Evolutionary conservation across 1,140 invertebrate genomes (phyloP).

Genomic region (Choristoneura fumiferana): DNA sequence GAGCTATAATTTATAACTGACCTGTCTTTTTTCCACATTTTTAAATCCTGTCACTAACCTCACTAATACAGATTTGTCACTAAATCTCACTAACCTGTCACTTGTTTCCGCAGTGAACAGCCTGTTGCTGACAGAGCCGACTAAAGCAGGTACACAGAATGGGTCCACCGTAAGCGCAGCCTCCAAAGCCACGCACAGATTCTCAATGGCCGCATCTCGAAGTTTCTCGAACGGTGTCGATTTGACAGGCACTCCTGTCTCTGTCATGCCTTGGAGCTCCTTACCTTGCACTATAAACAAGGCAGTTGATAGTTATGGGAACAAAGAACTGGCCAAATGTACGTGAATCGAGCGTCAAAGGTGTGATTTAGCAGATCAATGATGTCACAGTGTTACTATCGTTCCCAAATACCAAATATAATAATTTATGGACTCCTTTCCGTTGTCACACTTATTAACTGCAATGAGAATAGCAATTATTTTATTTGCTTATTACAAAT

Average conservation of each 20-base stretch:
- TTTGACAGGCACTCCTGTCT: conserved; percentile 55
- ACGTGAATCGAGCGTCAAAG: too few relatives aligned
- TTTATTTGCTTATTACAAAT: too few relatives aligned
- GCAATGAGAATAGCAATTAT: too few relatives aligned
- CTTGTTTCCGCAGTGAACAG: conserved; percentile 94
- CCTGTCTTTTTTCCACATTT: too few relatives aligned
- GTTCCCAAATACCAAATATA: too few relatives aligned
- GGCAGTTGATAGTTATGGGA: neutral
- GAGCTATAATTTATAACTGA: too few relatives aligned
- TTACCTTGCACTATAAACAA: conserved; percentile 79
- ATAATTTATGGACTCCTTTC: too few relatives aligned
- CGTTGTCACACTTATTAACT: too few relatives aligned
- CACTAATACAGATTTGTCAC: neutral
- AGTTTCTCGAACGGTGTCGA: conserved; percentile 87
- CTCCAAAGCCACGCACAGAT: conserved; percentile 95
- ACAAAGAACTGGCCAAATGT: neutral
- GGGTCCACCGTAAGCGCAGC: conserved; percentile 92
- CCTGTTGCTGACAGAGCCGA: conserved; percentile 96
- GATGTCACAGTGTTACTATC: too few relatives aligned
- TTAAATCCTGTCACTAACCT: too few relatives aligned
- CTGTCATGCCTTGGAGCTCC: conserved; percentile 63
- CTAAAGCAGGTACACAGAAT: conserved; percentile 95
- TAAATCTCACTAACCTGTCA: conserved; percentile 79
- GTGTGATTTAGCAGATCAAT: too few relatives aligned
- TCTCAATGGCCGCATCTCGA: conserved; percentile 96